Conservation (phyloP, 2,113 vertebrate species). For the Limanda limanda region DNA sequence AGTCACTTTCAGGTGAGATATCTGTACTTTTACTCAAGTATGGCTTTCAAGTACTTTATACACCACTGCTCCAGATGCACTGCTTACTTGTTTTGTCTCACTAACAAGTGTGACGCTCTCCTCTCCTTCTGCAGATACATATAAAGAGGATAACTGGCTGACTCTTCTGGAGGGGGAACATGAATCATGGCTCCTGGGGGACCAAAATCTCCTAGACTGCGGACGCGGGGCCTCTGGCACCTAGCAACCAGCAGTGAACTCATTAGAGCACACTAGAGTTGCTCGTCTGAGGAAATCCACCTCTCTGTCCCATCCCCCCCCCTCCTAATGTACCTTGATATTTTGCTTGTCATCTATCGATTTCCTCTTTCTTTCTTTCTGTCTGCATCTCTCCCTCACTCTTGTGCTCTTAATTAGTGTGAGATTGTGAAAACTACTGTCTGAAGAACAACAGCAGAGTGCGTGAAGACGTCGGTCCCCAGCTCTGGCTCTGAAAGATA, state of each 20-base stretch:
- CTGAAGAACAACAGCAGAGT: slow-evolving; percentile 52
- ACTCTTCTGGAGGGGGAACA: slow-evolving; percentile 55
- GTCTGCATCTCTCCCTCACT: slow-evolving; percentile 77
- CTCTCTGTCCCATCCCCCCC: slow-evolving; percentile 40
- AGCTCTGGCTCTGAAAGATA: slow-evolving; percentile 46
- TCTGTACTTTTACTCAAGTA: no score
- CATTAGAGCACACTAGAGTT: slow-evolving; percentile 62
- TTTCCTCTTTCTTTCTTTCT: slow-evolving; percentile 16
- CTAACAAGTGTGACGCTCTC: slow-evolving; percentile 36
- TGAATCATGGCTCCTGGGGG: slow-evolving; percentile 60
- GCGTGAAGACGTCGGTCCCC: slow-evolving; percentile 36
- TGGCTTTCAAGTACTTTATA: no score
- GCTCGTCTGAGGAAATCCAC: slow-evolving; percentile 54
- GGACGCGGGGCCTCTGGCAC: slow-evolving; percentile 64
- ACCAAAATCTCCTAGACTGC: slow-evolving; percentile 65
- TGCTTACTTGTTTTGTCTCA: background rate
- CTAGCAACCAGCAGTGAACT: slow-evolving; percentile 71
- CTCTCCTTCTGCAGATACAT: slow-evolving; percentile 90
- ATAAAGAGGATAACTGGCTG: slow-evolving; percentile 93
- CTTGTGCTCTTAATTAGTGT: slow-evolving; percentile 83
- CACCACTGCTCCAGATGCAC: background rate
- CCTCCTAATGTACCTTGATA: slow-evolving; percentile 27
- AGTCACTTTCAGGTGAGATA: no score
- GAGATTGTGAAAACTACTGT: slow-evolving; percentile 96
- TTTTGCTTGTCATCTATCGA: slow-evolving; percentile 42